Conservation (phyloP, 2,113 vertebrate genomes). For the Anoura caudifer region DNA sequence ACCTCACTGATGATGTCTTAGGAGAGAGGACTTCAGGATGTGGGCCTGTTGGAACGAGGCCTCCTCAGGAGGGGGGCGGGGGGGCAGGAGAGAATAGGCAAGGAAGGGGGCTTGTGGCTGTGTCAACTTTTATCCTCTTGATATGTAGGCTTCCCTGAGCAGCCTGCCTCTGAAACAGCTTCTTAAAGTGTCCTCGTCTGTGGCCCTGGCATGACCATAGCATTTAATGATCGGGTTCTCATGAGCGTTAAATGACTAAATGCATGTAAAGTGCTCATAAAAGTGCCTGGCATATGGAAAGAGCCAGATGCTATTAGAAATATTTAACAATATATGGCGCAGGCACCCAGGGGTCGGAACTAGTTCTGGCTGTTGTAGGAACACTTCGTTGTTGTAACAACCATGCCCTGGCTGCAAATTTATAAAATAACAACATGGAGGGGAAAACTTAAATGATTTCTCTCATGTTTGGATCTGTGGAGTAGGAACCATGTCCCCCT, state of each 20-base stretch:
- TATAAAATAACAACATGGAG: not conserved
- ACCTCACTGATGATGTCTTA: fast-evolving
- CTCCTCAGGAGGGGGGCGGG: fast-evolving
- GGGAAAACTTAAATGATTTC: fast-evolving
- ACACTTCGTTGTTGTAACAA: not conserved
- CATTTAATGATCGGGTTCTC: fast-evolving
- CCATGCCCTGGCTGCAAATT: not conserved
- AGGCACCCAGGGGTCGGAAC: fast-evolving
- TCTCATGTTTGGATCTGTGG: not conserved
- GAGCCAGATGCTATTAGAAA: not conserved
- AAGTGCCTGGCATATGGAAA: not conserved
- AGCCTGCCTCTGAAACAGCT: not conserved
- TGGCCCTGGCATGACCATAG: not conserved
- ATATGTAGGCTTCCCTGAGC: not conserved
- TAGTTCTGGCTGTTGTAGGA: not conserved
- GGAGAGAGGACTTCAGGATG: not conserved
- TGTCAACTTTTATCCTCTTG: too few relatives aligned
- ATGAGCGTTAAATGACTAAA: not conserved
- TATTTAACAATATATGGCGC: fast-evolving
- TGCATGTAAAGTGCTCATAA: not conserved
- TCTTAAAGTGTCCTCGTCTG: not conserved
- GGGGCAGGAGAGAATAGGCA: fast-evolving
- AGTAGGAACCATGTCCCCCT: not conserved
- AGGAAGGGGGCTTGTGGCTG: not conserved
- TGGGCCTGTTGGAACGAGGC: not conserved